Evolutionary conservation across 2,797 vertebrate species (phyloP).

Genomic region (Chloroceryle inda): DNA sequence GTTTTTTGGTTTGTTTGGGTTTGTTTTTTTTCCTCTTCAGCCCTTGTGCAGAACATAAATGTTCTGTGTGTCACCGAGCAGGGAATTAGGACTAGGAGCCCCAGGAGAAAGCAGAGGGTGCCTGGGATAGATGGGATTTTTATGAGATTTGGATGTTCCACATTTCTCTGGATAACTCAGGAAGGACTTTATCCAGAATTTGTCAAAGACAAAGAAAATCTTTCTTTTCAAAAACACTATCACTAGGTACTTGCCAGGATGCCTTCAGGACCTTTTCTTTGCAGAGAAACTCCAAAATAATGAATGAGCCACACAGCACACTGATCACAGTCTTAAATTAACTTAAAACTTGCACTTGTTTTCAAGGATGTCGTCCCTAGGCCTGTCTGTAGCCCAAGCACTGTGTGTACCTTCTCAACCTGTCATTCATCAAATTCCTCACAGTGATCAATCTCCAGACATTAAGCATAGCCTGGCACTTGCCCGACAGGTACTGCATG

Average conservation of each 20-base stretch:
- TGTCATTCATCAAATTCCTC: background rate
- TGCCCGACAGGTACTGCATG: background rate
- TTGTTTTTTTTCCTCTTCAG: background rate
- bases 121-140: background rate
- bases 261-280: background rate
- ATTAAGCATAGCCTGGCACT: conserved; percentile 13
- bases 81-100: background rate
- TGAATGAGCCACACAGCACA: background rate
- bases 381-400: background rate
- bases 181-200: background rate
- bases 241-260: background rate
- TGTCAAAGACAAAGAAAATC: background rate
- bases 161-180: background rate
- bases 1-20: background rate
- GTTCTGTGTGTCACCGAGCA: background rate
- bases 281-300: background rate
- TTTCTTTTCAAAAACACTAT: background rate
- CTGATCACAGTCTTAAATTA: background rate
- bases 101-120: background rate
- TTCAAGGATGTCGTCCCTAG: background rate
- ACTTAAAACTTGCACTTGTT: background rate
- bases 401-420: background rate
- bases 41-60: background rate
- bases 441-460: conserved; percentile 9
- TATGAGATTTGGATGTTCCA: background rate